Evolutionary conservation across 2,797 vertebrate genomes (phyloP).

Genomic region (Basileuterus tristriatus): DNA sequence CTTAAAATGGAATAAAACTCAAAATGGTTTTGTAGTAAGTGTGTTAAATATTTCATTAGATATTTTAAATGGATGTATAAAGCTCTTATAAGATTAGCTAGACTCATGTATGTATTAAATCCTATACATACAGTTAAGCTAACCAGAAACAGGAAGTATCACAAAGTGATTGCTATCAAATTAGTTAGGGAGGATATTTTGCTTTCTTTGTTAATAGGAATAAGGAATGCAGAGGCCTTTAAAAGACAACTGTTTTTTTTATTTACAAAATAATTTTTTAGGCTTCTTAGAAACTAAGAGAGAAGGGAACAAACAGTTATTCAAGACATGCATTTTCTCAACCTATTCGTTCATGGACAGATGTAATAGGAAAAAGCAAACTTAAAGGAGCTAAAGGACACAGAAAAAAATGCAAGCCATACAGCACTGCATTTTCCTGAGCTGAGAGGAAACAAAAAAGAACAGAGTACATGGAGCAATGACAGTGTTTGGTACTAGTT

Average conservation of each 20-base stretch:
- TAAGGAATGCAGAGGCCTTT: not conserved
- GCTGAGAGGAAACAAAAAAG: not conserved
- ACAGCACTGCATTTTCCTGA: not conserved
- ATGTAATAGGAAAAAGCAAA: not conserved
- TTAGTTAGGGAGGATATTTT: not conserved
- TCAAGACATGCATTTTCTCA: not conserved
- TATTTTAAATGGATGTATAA: not conserved
- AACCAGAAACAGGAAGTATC: not conserved
- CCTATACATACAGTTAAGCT: not conserved
- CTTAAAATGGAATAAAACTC: not conserved
- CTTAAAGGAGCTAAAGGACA: not conserved
- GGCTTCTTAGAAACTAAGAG: not conserved
- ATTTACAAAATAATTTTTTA: not conserved
- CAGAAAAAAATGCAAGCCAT: not conserved
- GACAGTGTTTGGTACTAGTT: slow-evolving; percentile 35
- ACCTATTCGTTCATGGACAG: not conserved
- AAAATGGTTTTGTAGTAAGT: not conserved
- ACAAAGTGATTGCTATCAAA: not conserved
- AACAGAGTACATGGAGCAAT: not conserved
- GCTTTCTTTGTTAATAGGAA: not conserved
- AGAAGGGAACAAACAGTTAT: not conserved
- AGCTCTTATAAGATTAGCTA: not conserved
- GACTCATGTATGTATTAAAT: not conserved
- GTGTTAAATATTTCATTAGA: not conserved
- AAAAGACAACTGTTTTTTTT: not conserved